Percentiles rank a stretch among this genome's conserved stretches.
Conservation (phyloP, 2,797 vertebrate species). For the Caiman crocodilus region DNA sequence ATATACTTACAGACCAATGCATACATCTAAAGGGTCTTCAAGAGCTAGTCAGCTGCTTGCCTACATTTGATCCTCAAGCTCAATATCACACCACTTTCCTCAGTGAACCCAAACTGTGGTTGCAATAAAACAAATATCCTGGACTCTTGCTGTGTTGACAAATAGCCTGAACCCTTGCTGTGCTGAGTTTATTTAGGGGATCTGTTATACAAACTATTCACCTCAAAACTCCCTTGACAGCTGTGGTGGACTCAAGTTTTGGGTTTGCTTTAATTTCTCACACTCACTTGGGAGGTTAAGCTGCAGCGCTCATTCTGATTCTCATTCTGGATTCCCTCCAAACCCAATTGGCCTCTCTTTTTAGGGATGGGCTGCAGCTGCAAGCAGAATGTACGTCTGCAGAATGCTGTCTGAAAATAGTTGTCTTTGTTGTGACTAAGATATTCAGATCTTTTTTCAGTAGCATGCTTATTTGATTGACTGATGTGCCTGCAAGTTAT, state of each 20-base stretch:
- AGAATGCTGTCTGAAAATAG: slow-evolving; percentile 77
- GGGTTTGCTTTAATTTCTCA: not conserved
- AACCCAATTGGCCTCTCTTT: slow-evolving; percentile 36
- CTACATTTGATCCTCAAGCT: not conserved
- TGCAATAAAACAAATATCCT: not conserved
- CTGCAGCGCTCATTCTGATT: slow-evolving; percentile 37
- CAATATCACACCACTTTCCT: not conserved
- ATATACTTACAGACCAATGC: not conserved
- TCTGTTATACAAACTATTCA: not conserved
- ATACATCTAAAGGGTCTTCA: not conserved
- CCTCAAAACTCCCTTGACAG: slow-evolving; percentile 1
- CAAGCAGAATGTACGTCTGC: slow-evolving; percentile 64
- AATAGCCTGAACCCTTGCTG: not conserved
- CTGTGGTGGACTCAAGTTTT: slow-evolving; percentile 41
- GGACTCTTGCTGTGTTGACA: not conserved
- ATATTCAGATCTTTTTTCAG: slow-evolving; percentile 73
- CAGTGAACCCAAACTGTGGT: not conserved
- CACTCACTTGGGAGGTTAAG: slow-evolving; percentile 30
- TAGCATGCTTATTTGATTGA: slow-evolving; percentile 76
- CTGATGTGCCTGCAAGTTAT: slow-evolving; percentile 76
- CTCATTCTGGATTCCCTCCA: slow-evolving; percentile 9
- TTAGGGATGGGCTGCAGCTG: slow-evolving; percentile 64
- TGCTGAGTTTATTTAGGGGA: slow-evolving; percentile 32
- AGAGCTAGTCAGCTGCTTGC: not conserved
- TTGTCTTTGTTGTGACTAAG: slow-evolving; percentile 79